These are phyloP conservation scores for Drosophila bocqueti DNA, from an alignment of 1,140 invertebrate species.

Conservation along the genomic window DNA sequence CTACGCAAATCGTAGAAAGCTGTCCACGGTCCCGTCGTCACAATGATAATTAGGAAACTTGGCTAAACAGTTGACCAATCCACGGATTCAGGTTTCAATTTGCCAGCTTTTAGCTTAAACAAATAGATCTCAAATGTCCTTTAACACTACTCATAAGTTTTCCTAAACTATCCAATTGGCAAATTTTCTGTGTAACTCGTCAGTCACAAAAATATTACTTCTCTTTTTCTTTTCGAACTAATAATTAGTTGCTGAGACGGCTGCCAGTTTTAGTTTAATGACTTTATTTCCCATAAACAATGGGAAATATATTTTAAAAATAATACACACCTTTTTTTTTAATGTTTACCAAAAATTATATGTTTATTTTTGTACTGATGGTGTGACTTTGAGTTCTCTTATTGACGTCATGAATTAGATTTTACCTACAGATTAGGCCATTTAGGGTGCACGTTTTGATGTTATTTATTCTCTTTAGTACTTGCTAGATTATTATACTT, in stretches of 20 bases:
- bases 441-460: too few relatives aligned
- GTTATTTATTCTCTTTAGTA: too few relatives aligned
- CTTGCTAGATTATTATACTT: too few relatives aligned
- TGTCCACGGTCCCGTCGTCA: not conserved
- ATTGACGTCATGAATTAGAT: too few relatives aligned
- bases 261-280: not conserved
- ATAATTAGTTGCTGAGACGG: not conserved
- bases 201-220: not conserved
- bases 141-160: not conserved
- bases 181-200: not conserved
- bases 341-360: not conserved
- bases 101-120: not conserved
- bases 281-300: not conserved
- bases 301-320: not conserved
- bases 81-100: conserved; percentile 10
- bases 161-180: not conserved
- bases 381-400: too few relatives aligned
- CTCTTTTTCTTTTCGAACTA: not conserved
- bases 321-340: not conserved
- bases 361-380: too few relatives aligned
- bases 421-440: too few relatives aligned
- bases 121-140: conserved; percentile 6
- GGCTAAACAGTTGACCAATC: conserved; percentile 30
- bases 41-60: conserved; percentile 25
- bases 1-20: conserved; percentile 31